Percentiles rank a stretch among this genome's conserved stretches.
Conservation (phyloP, 2,888 invertebrate species). For the Exephanes ischioxanthus region DNA sequence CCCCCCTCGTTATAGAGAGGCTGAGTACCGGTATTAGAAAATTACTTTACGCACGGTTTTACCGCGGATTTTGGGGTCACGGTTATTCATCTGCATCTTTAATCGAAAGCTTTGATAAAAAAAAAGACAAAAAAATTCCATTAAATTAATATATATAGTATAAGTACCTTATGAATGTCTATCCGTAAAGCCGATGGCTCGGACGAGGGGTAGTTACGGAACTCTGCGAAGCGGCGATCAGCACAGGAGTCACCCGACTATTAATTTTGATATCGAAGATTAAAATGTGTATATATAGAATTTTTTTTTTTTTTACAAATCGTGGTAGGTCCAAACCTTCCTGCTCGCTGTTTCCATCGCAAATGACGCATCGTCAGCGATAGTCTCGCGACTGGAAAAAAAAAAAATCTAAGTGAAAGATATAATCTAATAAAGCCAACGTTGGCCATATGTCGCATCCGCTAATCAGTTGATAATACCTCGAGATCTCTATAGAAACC, state of each 20-base stretch:
- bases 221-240: background rate
- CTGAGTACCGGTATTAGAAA: background rate
- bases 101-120: background rate
- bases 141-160: background rate
- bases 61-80: background rate
- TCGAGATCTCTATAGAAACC: constrained; percentile 79
- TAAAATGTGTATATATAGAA: background rate
- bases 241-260: background rate
- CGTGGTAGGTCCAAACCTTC: background rate
- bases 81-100: background rate
- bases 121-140: background rate
- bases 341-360: background rate
- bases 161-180: constrained; percentile 28
- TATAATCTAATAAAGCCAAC: constrained; percentile 80
- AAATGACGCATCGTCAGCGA: constrained; percentile 45
- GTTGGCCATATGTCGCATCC: constrained; percentile 79
- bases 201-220: background rate
- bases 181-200: background rate
- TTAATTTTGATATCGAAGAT: background rate
- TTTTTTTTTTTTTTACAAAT: background rate
- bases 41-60: constrained; percentile 9
- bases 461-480: constrained; percentile 82
- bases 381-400: constrained; percentile 15
- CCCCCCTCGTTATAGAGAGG: constrained; percentile 18
- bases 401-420: constrained; percentile 72